Percentiles rank a stretch among this genome's conserved stretches.
These are phyloP conservation scores for Euthynnus affinis DNA, from an alignment of 2,797 vertebrate species.

Conservation along the genomic window DNA sequence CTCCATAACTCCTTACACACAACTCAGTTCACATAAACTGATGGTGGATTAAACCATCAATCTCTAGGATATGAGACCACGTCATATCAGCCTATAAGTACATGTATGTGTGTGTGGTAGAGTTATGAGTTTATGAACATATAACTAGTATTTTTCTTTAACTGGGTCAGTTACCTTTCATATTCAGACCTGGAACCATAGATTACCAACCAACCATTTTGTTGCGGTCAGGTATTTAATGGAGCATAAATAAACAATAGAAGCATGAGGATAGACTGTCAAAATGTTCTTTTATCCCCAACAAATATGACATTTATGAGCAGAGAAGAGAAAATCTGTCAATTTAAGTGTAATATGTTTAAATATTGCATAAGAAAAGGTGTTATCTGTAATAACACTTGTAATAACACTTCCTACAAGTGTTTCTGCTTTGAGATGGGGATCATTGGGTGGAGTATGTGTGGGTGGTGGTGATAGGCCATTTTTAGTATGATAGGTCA, in stretches of 20 bases:
- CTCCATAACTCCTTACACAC: background rate
- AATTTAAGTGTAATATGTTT: background rate
- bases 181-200: too few relatives aligned
- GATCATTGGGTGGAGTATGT: constrained; percentile 11
- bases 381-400: constrained; percentile 5
- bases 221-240: background rate
- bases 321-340: background rate
- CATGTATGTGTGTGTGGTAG: background rate
- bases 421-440: background rate
- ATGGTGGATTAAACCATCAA: background rate
- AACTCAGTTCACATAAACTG: constrained; percentile 6
- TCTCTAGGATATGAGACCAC: background rate
- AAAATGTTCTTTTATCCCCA: background rate
- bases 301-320: background rate
- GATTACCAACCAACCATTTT: too few relatives aligned
- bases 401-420: background rate
- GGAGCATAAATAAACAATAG: background rate
- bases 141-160: background rate
- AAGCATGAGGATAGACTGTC: background rate
- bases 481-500: constrained; percentile 22
- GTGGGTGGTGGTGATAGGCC: constrained; percentile 2
- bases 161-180: background rate
- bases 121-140: background rate
- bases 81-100: background rate
- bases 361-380: background rate